A percentile compares a stretch with the other conserved stretches of the same genome.
Evolutionary conservation across 2,888 invertebrate genomes (phyloP).

Genomic region (Leptarthrus brevirostris): DNA sequence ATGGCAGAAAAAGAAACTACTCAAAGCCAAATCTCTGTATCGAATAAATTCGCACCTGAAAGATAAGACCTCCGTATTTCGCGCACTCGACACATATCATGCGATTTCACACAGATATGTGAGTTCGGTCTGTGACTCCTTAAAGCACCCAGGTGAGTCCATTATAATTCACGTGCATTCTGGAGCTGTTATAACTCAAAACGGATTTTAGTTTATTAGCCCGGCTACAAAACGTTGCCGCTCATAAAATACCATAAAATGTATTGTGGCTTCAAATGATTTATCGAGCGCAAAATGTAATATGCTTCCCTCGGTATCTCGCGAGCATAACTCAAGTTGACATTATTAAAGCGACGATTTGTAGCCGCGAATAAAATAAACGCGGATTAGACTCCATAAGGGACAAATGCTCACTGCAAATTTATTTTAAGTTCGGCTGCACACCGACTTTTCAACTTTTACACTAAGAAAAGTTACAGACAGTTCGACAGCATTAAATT

Average conservation of each 20-base stretch:
- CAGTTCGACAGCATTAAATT: constrained; percentile 45
- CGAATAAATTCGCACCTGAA: constrained; percentile 36
- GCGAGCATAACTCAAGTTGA: constrained; percentile 65
- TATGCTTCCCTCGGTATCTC: constrained; percentile 58
- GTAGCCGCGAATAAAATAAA: constrained; percentile 67
- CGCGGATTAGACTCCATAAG: constrained; percentile 67
- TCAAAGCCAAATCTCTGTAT: not conserved
- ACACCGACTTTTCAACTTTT: constrained; percentile 38
- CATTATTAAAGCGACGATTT: constrained; percentile 68
- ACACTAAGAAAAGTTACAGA: constrained; percentile 25
- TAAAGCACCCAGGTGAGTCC: constrained; percentile 47
- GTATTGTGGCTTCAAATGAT: constrained; percentile 59
- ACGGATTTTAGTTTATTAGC: constrained; percentile 67
- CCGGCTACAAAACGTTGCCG: constrained; percentile 53
- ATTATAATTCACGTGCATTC: constrained; percentile 46
- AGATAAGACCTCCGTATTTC: constrained; percentile 7
- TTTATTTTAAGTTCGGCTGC: constrained; percentile 60
- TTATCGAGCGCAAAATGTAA: constrained; percentile 67
- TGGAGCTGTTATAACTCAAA: constrained; percentile 63
- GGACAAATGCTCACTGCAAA: constrained; percentile 66
- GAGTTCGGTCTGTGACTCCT: constrained; percentile 41
- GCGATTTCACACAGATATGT: not conserved
- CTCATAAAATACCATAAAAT: constrained; percentile 57
- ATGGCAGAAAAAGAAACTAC: too few relatives aligned
- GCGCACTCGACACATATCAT: constrained; percentile 10